Conservation (phyloP, 2,888 invertebrate genomes). For the Cylindroiulus punctatus region DNA sequence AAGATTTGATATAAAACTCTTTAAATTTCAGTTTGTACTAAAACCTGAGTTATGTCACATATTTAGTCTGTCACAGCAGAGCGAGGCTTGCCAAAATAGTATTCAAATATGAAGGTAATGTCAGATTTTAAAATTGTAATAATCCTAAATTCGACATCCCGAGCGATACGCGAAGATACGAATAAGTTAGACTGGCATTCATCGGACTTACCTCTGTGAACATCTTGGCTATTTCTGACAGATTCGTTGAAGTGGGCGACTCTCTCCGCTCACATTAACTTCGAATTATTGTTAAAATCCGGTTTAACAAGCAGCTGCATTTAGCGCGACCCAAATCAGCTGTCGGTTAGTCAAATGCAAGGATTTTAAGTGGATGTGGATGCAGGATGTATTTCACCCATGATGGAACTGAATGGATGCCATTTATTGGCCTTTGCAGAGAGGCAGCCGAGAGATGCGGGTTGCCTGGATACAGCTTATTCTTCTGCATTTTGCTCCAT, state of each 20-base stretch:
- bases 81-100: too few relatives aligned
- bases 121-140: neutral
- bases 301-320: neutral
- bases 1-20: too few relatives aligned
- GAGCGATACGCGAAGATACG: neutral
- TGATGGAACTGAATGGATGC: neutral
- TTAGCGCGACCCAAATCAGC: neutral
- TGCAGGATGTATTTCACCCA: neutral
- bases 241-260: neutral
- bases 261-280: neutral
- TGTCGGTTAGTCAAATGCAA: neutral
- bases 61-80: too few relatives aligned
- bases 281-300: neutral
- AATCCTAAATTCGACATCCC: neutral
- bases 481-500: constrained; percentile 5
- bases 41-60: too few relatives aligned
- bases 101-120: too few relatives aligned
- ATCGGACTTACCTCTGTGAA: neutral
- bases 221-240: constrained; percentile 4
- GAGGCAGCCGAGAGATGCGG: neutral
- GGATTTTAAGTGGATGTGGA: neutral
- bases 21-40: too few relatives aligned
- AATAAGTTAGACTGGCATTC: neutral
- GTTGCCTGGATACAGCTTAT: constrained; percentile 32
- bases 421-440: neutral